These are phyloP conservation scores for Clunio marinus DNA, from an alignment of 2,888 invertebrate genomes.

Conservation along the genomic window DNA sequence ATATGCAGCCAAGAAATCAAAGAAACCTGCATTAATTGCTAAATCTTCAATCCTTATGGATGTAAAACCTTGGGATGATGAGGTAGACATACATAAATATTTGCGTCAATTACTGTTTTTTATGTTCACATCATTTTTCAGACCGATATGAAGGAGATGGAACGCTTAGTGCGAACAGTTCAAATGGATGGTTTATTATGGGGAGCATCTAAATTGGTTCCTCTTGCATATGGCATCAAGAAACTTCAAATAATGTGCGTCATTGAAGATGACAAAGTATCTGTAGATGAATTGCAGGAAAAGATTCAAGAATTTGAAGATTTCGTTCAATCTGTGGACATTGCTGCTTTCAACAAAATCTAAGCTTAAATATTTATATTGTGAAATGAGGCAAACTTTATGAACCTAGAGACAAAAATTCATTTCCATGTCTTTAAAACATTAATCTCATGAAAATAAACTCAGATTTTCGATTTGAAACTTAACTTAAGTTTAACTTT, in stretches of 20 bases:
- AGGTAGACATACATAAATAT: slow-evolving; percentile 60
- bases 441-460: no score
- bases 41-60: slow-evolving; percentile 93
- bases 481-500: no score
- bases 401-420: no score
- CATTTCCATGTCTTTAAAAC: neutral
- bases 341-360: slow-evolving; percentile 93
- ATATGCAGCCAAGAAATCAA: slow-evolving; percentile 87
- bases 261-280: slow-evolving; percentile 94
- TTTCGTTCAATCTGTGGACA: slow-evolving; percentile 85
- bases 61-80: slow-evolving; percentile 87
- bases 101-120: slow-evolving; percentile 56
- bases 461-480: no score
- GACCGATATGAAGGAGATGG: slow-evolving; percentile 87
- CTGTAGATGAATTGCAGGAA: slow-evolving; percentile 82
- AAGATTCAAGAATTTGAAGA: slow-evolving; percentile 80
- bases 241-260: slow-evolving; percentile 90
- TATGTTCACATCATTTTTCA: neutral
- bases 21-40: slow-evolving; percentile 84
- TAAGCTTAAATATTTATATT: no score
- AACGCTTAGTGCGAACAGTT: slow-evolving; percentile 72
- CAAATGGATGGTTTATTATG: slow-evolving; percentile 82
- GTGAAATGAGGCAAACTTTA: no score
- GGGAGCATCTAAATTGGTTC: slow-evolving; percentile 89
- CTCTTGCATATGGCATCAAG: slow-evolving; percentile 86